These are phyloP conservation scores for Solen grandis DNA, from an alignment of 1,140 invertebrate genomes.

Conservation along the genomic window DNA sequence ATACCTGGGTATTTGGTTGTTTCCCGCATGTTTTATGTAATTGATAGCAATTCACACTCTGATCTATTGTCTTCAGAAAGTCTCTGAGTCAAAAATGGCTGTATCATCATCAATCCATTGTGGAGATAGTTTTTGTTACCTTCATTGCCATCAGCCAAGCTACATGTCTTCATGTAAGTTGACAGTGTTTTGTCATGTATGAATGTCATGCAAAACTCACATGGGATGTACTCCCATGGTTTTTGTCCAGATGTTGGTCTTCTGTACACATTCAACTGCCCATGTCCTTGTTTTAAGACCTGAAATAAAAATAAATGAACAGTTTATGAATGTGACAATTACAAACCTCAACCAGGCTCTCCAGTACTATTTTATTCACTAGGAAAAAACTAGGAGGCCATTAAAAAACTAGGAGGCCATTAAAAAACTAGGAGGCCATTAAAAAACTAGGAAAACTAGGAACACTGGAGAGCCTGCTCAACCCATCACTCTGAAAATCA, in stretches of 20 bases:
- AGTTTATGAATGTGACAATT: too few species aligned
- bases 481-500: too few species aligned
- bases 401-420: too few species aligned
- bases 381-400: too few species aligned
- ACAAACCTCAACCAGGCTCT: too few species aligned
- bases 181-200: background rate
- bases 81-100: background rate
- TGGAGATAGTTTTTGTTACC: slow-evolving; percentile 11
- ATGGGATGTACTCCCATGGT: slow-evolving; percentile 14
- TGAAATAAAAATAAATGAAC: too few species aligned
- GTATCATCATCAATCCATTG: slow-evolving; percentile 1
- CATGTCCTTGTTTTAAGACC: slow-evolving; percentile 18
- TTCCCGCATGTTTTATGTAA: slow-evolving; percentile 32
- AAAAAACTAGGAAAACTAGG: too few species aligned
- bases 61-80: background rate
- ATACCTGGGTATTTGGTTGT: slow-evolving; percentile 32
- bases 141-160: background rate
- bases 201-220: slow-evolving; percentile 23
- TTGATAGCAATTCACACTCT: background rate
- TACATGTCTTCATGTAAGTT: slow-evolving; percentile 2
- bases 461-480: too few species aligned
- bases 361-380: too few species aligned
- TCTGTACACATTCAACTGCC: slow-evolving; percentile 7
- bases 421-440: too few species aligned
- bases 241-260: background rate